Evolutionary conservation across 2,888 invertebrate genomes (phyloP).

Genomic region (Camponotus fellah): DNA sequence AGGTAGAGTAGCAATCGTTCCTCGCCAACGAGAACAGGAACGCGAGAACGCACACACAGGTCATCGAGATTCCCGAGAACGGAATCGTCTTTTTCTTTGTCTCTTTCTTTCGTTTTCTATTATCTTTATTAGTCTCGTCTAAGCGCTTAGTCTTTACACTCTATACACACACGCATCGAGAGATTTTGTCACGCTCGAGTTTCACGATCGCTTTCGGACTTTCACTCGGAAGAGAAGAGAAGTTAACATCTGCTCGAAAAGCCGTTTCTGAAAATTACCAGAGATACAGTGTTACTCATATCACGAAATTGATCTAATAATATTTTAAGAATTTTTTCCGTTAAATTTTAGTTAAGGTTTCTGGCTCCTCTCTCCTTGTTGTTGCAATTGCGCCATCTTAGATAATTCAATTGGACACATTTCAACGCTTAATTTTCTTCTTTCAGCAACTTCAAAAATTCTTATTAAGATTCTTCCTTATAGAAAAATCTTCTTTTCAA

Average conservation of each 20-base stretch:
- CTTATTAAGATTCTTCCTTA: not conserved
- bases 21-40: conserved; percentile 50
- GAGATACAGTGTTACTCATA: conserved; percentile 66
- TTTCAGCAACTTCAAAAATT: conserved; percentile 1
- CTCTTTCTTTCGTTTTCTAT: conserved; percentile 39
- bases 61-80: conserved; percentile 47
- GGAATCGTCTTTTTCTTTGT: conserved; percentile 47
- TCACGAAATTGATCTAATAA: conserved; percentile 47
- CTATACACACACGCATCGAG: conserved; percentile 53
- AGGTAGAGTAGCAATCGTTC: conserved; percentile 52
- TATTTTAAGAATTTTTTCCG: conserved; percentile 46
- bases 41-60: conserved; percentile 52
- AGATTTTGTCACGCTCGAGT: conserved; percentile 52
- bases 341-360: conserved; percentile 37
- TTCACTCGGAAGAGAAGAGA: conserved; percentile 59
- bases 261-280: conserved; percentile 83
- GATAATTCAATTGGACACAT: not conserved
- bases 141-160: conserved; percentile 53
- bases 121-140: conserved; percentile 46
- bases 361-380: conserved; percentile 31
- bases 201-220: conserved; percentile 53
- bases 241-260: conserved; percentile 83
- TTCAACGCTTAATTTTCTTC: not conserved
- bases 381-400: not conserved
- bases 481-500: not conserved